phyloP scores from a whole-genome alignment of 2,113 vertebrate species.

The Todiramphus saurophagus region DNA sequence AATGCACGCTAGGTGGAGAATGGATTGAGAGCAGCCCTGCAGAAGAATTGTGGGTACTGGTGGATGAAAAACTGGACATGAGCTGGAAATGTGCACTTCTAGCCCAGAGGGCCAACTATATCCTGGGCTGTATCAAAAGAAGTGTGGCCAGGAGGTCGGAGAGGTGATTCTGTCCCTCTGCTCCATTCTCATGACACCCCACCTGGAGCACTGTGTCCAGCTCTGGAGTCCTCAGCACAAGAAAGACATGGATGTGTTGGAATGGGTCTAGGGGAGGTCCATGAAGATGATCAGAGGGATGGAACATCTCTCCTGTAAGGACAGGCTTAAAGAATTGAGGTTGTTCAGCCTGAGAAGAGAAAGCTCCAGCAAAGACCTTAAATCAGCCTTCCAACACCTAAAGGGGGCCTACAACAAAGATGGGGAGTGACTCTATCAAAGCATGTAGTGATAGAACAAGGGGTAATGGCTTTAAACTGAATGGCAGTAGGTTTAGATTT shows the following conservation, averaged over 20 bases:
- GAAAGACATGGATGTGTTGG: not conserved
- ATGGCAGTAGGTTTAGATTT: not conserved
- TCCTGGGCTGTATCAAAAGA: not conserved
- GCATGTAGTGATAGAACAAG: not conserved
- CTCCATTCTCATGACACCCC: not conserved
- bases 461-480: not conserved
- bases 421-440: not conserved
- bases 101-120: not conserved
- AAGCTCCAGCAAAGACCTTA: not conserved
- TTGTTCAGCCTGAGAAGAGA: not conserved
- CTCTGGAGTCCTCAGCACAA: not conserved
- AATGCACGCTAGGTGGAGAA: not conserved
- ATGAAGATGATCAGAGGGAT: not conserved
- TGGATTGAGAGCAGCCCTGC: not conserved
- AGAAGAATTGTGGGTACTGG: not conserved
- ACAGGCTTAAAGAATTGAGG: not conserved
- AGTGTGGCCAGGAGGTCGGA: not conserved
- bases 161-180: not conserved
- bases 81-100: not conserved
- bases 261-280: not conserved
- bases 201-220: fast-evolving
- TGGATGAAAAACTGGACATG: not conserved
- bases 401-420: no score
- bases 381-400: not conserved
- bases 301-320: not conserved